Evolutionary conservation across 2,888 invertebrate genomes (phyloP).

Genomic region (Lithophane ornitopus): DNA sequence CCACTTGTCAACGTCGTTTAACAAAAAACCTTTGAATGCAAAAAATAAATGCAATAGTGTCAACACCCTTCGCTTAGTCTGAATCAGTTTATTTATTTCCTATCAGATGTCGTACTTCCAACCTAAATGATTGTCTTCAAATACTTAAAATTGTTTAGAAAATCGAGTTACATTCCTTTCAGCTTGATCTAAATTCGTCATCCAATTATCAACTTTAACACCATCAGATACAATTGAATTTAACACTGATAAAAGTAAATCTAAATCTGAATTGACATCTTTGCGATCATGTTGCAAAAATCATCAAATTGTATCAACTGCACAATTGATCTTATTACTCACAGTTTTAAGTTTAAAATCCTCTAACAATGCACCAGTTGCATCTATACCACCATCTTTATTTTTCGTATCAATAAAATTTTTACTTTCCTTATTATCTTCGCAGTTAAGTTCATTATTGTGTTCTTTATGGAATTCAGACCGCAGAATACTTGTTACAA

Average conservation of each 20-base stretch:
- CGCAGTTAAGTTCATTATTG: conserved; percentile 52
- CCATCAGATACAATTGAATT: conserved; percentile 47
- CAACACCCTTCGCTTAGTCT: conserved; percentile 51
- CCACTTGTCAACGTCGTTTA: conserved; percentile 33
- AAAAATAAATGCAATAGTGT: conserved; percentile 48
- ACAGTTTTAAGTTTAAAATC: conserved; percentile 50
- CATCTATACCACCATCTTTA: conserved; percentile 43
- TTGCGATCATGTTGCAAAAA: conserved; percentile 63
- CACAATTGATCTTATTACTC: conserved; percentile 42
- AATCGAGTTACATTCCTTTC: conserved; percentile 67
- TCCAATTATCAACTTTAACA: conserved; percentile 60
- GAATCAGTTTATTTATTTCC: conserved; percentile 63
- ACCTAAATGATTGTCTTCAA: conserved; percentile 66
- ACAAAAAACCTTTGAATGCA: conserved; percentile 44
- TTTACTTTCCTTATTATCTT: conserved; percentile 50
- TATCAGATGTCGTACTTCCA: conserved; percentile 58
- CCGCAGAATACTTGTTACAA: conserved; percentile 58
- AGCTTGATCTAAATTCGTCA: conserved; percentile 36
- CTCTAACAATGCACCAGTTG: conserved; percentile 42
- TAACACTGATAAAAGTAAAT: conserved; percentile 45
- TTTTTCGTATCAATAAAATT: conserved; percentile 29
- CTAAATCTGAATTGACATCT: conserved; percentile 67
- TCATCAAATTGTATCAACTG: conserved; percentile 34
- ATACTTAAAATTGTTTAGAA: conserved; percentile 66
- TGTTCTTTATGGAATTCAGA: conserved; percentile 41